phyloP scores from a whole-genome alignment of 2,113 vertebrate genomes.

The Oryzias javanicus region DNA sequence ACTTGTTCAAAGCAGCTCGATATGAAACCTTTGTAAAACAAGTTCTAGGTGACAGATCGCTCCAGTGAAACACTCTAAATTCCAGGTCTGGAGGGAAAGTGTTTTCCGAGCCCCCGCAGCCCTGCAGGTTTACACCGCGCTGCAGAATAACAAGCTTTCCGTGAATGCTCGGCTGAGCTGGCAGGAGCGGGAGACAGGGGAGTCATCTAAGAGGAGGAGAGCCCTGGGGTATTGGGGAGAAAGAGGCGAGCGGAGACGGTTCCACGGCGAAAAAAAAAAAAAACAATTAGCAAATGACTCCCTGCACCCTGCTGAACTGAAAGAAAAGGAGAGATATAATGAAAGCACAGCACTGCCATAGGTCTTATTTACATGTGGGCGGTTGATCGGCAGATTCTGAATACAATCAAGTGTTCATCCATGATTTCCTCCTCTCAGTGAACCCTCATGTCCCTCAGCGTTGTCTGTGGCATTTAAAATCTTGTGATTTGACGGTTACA shows the following conservation, averaged over 20 bases:
- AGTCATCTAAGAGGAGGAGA: slow-evolving; percentile 68
- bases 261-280: slow-evolving; percentile 69
- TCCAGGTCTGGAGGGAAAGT: slow-evolving; percentile 40
- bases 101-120: slow-evolving; percentile 57
- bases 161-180: slow-evolving; percentile 67
- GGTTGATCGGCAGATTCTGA: slow-evolving; percentile 53
- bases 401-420: slow-evolving; percentile 24
- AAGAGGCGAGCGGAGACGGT: slow-evolving; percentile 59
- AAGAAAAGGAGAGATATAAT: slow-evolving; percentile 49
- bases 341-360: slow-evolving; percentile 45
- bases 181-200: slow-evolving; percentile 67
- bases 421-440: background rate
- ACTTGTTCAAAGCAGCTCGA: slow-evolving; percentile 12
- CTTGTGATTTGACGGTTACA: slow-evolving; percentile 1
- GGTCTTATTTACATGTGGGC: slow-evolving; percentile 36
- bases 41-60: slow-evolving; percentile 24
- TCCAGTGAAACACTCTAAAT: slow-evolving; percentile 38
- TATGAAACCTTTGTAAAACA: slow-evolving; percentile 16
- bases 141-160: slow-evolving; percentile 61
- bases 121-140: slow-evolving; percentile 48
- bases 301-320: slow-evolving; percentile 57
- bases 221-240: slow-evolving; percentile 69
- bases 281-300: slow-evolving; percentile 80
- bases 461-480: slow-evolving; percentile 16
- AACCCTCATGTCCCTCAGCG: slow-evolving; percentile 12